Evolutionary conservation across 1,140 invertebrate species (phyloP), one percentile per base, ranked within the genome.

Genomic region (Cepaea nemoralis): DNA sequence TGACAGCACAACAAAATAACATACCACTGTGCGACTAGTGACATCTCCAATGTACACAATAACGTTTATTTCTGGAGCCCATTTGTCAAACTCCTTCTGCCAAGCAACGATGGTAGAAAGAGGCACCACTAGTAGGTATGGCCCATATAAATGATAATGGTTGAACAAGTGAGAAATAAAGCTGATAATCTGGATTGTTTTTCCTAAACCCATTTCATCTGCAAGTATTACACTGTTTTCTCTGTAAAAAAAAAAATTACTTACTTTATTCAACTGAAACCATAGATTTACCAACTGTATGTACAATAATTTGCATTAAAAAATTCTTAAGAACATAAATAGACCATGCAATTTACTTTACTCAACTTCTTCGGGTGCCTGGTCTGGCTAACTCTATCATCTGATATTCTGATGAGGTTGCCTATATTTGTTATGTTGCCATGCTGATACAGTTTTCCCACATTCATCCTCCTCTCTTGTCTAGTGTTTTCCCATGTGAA

Each of bases 21-120:
- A 84, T 85, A 93, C 92, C 87, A 90, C 88, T 84, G 93, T 92
- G 75, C 93, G 86, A 79, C 92, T 93, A 39, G 81, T 86, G 12
- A 98, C 95, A 93, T 93, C 93, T 16, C 93, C 93, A 78, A 93
- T 87, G 83, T 93, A 93, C 35, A 91, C 88, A n/a, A 92, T 89
- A 77, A 93, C 88, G 86, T 93, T 93, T 81, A 93, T 88, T 63
- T 91, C 87, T 5, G 92, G 91, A 48, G 88, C 92, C 93, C 93
- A 93, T 69, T 89, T 88, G 59, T 89, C 86, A 83, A 92, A 92
- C 83, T 93, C 93, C 63, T 90, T 84, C 82, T 93, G 91, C 93
- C 93, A 93, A 50, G 92, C 91, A 24, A 90, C 91, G 70, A 93
- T 88, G 10, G 93, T 93, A 10, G 93, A 93, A 10, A 93, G 83